Percentiles rank a stretch among this genome's conserved stretches.
Evolutionary conservation across 2,888 invertebrate species (phyloP).

Genomic region (Amphipoea oculea): DNA sequence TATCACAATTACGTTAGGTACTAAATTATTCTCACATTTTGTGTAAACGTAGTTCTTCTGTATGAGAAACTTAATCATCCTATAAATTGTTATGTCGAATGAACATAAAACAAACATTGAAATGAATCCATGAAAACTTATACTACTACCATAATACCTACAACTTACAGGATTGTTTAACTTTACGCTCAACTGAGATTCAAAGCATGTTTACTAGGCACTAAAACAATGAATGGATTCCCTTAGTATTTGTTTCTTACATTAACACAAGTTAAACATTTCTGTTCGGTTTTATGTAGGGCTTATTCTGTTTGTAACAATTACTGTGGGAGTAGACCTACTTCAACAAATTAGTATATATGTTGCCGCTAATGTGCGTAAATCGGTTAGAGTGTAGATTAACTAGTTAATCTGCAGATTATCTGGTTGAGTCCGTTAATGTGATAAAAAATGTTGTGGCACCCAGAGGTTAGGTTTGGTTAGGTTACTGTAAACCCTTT

Average conservation of each 20-base stretch:
- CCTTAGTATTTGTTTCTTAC: constrained; percentile 33
- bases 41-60: constrained; percentile 14
- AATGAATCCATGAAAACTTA: constrained; percentile 37
- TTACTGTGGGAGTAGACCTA: background rate
- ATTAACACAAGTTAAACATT: constrained; percentile 25
- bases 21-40: background rate
- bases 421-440: no score
- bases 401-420: no score
- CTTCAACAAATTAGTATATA: background rate
- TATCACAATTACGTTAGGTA: no score
- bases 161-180: constrained; percentile 33
- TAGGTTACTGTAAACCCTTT: no score
- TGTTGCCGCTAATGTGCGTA: no score
- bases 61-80: background rate
- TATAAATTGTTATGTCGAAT: constrained; percentile 20
- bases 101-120: constrained; percentile 32
- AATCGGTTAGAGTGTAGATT: no score
- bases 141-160: background rate
- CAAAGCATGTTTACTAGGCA: constrained; percentile 27
- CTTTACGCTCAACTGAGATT: constrained; percentile 33
- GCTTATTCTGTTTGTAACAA: constrained; percentile 27
- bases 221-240: constrained; percentile 39
- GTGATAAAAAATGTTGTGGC: no score
- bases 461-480: no score
- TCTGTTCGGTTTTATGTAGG: constrained; percentile 26